Conservation (phyloP, 2,113 vertebrate species). For the Pygoscelis antarcticus region DNA sequence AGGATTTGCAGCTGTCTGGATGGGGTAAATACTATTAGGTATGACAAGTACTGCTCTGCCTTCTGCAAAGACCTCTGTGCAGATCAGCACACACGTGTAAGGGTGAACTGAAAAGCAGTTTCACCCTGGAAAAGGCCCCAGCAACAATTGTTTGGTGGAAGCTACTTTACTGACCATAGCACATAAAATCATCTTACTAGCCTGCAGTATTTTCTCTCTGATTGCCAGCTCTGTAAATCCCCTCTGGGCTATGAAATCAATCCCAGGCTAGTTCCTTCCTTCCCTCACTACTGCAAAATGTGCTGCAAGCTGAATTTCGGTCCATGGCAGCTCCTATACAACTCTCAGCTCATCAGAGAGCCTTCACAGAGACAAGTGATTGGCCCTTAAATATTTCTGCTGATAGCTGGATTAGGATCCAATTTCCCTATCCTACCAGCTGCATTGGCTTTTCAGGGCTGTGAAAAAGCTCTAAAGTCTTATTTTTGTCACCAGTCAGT, state of each 20-base stretch:
- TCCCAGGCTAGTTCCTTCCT: neutral
- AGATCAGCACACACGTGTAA: neutral
- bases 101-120: constrained; percentile 30
- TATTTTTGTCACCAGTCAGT: neutral
- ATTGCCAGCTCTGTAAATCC: constrained; percentile 4
- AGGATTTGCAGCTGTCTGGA: neutral
- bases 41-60: neutral
- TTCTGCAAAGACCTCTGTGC: constrained; percentile 29
- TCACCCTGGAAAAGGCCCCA: neutral
- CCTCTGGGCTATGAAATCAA: constrained; percentile 31
- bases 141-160: constrained; percentile 1
- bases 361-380: neutral
- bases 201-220: constrained; percentile 10
- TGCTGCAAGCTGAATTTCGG: constrained; percentile 10
- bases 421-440: neutral
- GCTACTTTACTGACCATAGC: constrained; percentile 13
- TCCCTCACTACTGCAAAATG: constrained; percentile 6
- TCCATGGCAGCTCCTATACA: neutral
- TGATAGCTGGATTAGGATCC: neutral
- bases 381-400: neutral
- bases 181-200: constrained; percentile 19
- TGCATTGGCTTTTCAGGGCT: neutral
- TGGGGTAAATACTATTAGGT: neutral
- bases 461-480: neutral
- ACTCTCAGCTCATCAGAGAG: neutral